Evolutionary conservation across 2,113 vertebrate species (phyloP).

Genomic region (Atrichornis clamosus): DNA sequence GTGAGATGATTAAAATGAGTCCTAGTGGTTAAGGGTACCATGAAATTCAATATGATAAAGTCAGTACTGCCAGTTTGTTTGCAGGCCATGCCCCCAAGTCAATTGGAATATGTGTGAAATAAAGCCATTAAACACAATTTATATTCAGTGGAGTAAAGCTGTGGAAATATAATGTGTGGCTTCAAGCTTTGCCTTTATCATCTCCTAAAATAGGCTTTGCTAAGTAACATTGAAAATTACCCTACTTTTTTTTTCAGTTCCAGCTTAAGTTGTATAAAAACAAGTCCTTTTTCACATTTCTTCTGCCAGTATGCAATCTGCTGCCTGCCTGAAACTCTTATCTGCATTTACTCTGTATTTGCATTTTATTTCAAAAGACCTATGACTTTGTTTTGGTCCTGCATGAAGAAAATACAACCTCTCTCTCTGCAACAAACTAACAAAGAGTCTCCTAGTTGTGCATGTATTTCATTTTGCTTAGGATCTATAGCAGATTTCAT

Average conservation of each 20-base stretch:
- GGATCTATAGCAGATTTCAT: background rate
- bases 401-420: background rate
- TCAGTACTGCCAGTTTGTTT: conserved; percentile 26
- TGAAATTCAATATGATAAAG: conserved; percentile 24
- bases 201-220: conserved; percentile 6
- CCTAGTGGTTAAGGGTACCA: background rate
- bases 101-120: conserved; percentile 38
- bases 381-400: background rate
- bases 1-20: conserved; percentile 55
- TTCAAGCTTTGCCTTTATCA: conserved; percentile 45
- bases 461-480: background rate
- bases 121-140: conserved; percentile 46
- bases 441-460: background rate
- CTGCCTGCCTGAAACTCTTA: background rate
- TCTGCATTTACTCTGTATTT: background rate
- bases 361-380: background rate
- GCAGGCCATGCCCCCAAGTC: conserved; percentile 38
- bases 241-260: background rate
- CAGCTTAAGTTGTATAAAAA: background rate
- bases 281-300: background rate
- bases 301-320: background rate
- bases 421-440: background rate
- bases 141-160: conserved; percentile 30
- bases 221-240: conserved; percentile 21
- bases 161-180: conserved; percentile 1